Percentiles rank a stretch among this genome's conserved stretches.
These are phyloP conservation scores for Eurytoma adleriae DNA, from an alignment of 2,888 invertebrate genomes.

Conservation along the genomic window DNA sequence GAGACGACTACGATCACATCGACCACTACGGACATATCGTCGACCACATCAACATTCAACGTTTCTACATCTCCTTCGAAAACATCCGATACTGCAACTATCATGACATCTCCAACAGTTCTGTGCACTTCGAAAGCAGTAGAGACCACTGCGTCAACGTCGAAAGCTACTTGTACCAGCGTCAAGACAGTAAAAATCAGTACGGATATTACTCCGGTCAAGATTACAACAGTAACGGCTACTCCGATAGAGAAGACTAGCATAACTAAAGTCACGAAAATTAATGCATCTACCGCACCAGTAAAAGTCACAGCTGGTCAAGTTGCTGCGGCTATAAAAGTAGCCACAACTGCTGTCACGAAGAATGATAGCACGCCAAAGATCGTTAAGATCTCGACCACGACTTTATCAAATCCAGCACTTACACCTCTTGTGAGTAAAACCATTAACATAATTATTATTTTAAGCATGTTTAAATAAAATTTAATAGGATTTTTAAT, in stretches of 20 bases:
- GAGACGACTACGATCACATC: not conserved
- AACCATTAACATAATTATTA: not conserved
- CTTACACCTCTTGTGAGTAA: conserved; percentile 48
- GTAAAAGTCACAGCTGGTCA: not conserved
- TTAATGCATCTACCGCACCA: not conserved
- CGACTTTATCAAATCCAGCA: not conserved
- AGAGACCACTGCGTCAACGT: not conserved
- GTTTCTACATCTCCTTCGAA: not conserved
- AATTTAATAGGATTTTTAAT: no score
- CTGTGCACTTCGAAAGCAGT: not conserved
- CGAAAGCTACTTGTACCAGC: not conserved
- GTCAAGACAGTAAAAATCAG: not conserved
- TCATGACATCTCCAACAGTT: not conserved
- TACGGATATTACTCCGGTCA: not conserved
- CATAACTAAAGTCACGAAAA: not conserved
- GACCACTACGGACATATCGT: no score
- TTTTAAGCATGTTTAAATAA: not conserved
- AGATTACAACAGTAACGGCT: not conserved
- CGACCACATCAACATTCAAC: no score
- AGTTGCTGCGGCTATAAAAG: not conserved
- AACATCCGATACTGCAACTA: conserved; percentile 4
- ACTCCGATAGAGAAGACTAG: not conserved
- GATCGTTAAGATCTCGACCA: not conserved
- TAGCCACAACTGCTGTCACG: not conserved
- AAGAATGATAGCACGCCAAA: conserved; percentile 7